Evolutionary conservation across 2,797 vertebrate species (phyloP).

Genomic region (Oophaga sylvatica): DNA sequence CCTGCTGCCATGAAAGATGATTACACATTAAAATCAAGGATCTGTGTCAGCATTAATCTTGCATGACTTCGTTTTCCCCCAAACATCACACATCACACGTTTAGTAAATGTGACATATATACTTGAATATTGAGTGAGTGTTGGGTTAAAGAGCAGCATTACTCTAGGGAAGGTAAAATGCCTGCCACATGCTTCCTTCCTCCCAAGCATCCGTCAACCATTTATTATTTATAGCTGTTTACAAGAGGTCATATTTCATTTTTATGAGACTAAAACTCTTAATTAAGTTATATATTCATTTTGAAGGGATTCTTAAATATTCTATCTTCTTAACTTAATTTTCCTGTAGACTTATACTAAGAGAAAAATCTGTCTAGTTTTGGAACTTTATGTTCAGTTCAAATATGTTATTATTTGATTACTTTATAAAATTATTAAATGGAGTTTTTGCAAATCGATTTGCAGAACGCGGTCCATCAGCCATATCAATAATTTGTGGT

Average conservation of each 20-base stretch:
- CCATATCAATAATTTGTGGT: too few species aligned
- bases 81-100: constrained; percentile 37
- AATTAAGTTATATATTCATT: neutral
- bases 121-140: constrained; percentile 37
- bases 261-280: constrained; percentile 26
- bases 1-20: constrained; percentile 36
- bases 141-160: constrained; percentile 32
- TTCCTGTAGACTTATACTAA: neutral
- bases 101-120: constrained; percentile 41
- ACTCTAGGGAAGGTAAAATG: constrained; percentile 27
- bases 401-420: neutral
- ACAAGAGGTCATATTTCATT: constrained; percentile 26
- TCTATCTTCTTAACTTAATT: neutral
- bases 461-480: too few species aligned
- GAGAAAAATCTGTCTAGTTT: neutral
- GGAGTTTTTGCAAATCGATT: too few species aligned
- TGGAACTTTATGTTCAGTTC: neutral
- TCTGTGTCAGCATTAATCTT: constrained; percentile 43
- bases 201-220: neutral
- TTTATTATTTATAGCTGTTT: constrained; percentile 24
- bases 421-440: neutral
- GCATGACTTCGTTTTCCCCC: constrained; percentile 23
- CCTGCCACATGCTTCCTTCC: constrained; percentile 1
- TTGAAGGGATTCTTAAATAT: neutral
- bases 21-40: constrained; percentile 44